Conservation (phyloP, 2,113 vertebrate genomes). For the Elaphurus davidianus region DNA sequence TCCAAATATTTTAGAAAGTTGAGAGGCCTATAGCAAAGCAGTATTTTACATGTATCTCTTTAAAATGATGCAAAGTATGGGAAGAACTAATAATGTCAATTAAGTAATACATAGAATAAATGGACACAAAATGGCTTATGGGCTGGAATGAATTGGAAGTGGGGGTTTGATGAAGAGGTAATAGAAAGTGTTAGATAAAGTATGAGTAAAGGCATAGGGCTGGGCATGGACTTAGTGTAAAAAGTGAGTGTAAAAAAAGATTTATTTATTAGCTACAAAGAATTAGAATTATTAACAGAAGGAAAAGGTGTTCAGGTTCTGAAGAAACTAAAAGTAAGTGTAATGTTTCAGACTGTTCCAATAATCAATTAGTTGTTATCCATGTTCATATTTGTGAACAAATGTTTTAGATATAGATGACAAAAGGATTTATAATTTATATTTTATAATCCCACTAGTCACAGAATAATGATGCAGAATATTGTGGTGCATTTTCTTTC, state of each 20-base stretch:
- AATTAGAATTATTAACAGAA: neutral
- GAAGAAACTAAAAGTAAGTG: neutral
- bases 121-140: neutral
- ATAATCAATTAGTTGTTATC: neutral
- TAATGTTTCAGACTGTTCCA: neutral
- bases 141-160: neutral
- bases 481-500: neutral
- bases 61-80: neutral
- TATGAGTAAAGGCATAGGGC: neutral
- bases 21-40: neutral
- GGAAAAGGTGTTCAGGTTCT: neutral
- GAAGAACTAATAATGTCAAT: neutral
- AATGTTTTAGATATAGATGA: neutral
- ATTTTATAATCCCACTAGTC: neutral
- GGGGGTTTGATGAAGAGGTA: neutral
- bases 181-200: neutral
- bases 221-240: neutral
- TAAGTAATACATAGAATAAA: neutral
- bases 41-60: neutral
- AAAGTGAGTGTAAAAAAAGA: neutral
- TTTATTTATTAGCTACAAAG: neutral
- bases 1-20: constrained; percentile 16
- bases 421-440: neutral
- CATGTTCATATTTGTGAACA: neutral
- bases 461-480: neutral